phyloP scores from a whole-genome alignment of 2,888 invertebrate species.

The Tipula vernalis region DNA sequence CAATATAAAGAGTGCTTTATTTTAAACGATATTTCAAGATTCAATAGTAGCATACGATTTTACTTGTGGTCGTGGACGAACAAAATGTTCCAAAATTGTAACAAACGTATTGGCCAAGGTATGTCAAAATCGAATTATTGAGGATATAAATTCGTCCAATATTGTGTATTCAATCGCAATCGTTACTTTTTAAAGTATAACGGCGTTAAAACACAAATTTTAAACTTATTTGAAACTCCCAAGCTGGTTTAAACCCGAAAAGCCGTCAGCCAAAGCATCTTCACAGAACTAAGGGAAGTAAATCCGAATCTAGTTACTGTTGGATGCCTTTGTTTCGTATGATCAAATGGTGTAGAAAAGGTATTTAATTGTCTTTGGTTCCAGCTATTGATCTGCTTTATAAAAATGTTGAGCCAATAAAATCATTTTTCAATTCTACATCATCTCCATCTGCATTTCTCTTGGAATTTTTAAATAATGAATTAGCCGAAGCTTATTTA shows the following conservation, averaged over 20 bases:
- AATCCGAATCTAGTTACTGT: no score
- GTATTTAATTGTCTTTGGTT: background rate
- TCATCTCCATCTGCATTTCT: background rate
- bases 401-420: conserved; percentile 10
- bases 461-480: background rate
- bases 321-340: no score
- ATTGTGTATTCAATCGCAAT: background rate
- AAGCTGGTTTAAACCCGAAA: background rate
- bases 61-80: conserved; percentile 8
- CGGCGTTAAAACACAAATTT: background rate
- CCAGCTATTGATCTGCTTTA: background rate
- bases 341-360: no score
- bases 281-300: no score
- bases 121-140: no score
- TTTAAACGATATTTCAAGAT: background rate
- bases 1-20: no score
- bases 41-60: conserved; percentile 9
- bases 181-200: conserved; percentile 8
- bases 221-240: background rate
- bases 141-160: background rate
- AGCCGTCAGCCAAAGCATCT: no score
- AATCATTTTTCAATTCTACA: conserved; percentile 5
- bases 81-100: no score
- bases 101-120: no score
- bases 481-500: background rate